Base-by-base conservation (phyloP, 2,797 vertebrate species). In the Xenopus petersii region DNA sequence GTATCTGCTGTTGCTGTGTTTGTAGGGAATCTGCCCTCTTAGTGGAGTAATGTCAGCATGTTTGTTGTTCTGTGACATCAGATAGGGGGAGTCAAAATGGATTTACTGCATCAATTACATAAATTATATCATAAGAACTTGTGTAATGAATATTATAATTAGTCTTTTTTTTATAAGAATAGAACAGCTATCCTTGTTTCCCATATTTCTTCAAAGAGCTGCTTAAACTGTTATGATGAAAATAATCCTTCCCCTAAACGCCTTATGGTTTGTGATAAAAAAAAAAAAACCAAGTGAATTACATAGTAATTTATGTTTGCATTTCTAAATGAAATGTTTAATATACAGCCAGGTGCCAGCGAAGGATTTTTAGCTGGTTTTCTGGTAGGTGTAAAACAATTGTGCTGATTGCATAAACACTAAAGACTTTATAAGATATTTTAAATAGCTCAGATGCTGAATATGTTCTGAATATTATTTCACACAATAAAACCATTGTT, bases 401-500 rank as follows among this genome's bases (percentile, higher is more conserved):
- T 67, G 64, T 10, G 64, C 21, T 67, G 64, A 67, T 67, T 67
- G 24, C 47, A 12, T n/a, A 48, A 65, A 65, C 46, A 65, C 42
- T 48, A 3, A 56, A 56, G 15, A 17, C 13, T 56, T 16, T 56
- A 15, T 16, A 56, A 56, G 16, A 16, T 16, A 16, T 2, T 49
- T 46, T 47, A 15, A 47, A 46, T 48, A 24, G 46, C 64, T 65
- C 16, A 56, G 64, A 65, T 46, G 42, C 21, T 17, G 47, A 67
- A 15, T 51, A 51, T 12, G 11, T 12, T 51, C 49, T 7, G 49
- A 67, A 67, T 67, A 67, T 49, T 26, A 13, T 67, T 13, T 67
- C 26, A 5, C 47, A 67, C 21, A 67, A 67, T 42, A 10, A 49
- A 65, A 48, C 42, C 64, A 48, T 65, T 65, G 64, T 65, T 17